Conservation (phyloP, 1,140 invertebrate species). For the Ostrea edulis region DNA sequence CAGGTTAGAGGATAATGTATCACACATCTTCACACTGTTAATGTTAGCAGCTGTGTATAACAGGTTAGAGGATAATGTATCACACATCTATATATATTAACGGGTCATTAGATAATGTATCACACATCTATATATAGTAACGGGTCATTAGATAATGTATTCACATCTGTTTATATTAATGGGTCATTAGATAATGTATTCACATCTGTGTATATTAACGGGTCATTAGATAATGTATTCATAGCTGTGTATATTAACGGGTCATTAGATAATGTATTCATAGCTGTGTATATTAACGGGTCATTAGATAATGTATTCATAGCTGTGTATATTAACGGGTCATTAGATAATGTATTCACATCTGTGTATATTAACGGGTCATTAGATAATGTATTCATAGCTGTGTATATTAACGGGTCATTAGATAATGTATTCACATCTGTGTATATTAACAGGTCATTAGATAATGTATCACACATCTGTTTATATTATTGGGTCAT, state of each 20-base stretch:
- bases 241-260: too few species aligned
- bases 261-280: too few species aligned
- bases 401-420: too few species aligned
- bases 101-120: conserved; percentile 52
- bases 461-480: too few species aligned
- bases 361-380: conserved; percentile 69
- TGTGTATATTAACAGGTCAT: conserved; percentile 65
- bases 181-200: too few species aligned
- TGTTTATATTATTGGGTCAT: too few species aligned
- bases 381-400: too few species aligned
- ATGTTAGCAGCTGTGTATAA: conserved; percentile 71
- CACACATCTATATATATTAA: conserved; percentile 43
- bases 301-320: conserved; percentile 1
- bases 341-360: too few species aligned
- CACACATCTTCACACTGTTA: conserved; percentile 65
- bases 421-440: too few species aligned
- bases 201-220: conserved; percentile 68
- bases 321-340: too few species aligned
- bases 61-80: conserved; percentile 54
- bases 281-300: conserved; percentile 68
- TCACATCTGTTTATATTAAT: too few species aligned
- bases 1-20: conserved; percentile 54
- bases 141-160: conserved; percentile 52
- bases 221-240: conserved; percentile 44
- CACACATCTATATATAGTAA: conserved; percentile 43